Conservation (phyloP, 2,113 vertebrate genomes). For the Mastomys coucha region DNA sequence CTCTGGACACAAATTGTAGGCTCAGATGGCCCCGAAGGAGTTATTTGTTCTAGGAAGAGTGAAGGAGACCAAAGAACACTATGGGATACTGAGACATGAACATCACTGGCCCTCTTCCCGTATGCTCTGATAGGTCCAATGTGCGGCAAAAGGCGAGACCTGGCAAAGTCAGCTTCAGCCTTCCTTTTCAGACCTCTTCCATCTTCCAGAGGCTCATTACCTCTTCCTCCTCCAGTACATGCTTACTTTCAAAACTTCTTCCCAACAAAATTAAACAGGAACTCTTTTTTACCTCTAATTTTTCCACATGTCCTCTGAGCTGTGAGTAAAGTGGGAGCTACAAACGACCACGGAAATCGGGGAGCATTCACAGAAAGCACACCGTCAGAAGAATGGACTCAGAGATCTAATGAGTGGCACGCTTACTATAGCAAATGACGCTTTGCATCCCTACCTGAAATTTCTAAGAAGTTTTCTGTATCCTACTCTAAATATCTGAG, state of each 20-base stretch:
- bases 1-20: background rate
- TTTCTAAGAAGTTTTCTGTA: background rate
- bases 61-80: background rate
- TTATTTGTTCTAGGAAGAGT: background rate
- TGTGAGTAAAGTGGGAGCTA: background rate
- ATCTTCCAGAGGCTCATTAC: background rate
- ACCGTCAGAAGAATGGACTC: background rate
- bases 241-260: background rate
- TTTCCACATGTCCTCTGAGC: background rate
- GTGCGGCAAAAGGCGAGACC: background rate
- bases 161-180: background rate
- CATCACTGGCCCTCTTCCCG: background rate
- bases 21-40: background rate
- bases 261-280: background rate
- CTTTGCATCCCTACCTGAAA: background rate
- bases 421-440: background rate
- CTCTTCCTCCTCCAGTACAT: background rate
- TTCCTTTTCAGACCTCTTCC: background rate
- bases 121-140: background rate
- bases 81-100: background rate
- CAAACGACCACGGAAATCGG: background rate
- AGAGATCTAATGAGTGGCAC: too few species aligned
- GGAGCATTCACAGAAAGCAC: background rate
- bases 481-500: background rate
- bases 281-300: background rate